Conservation (phyloP, 1,140 invertebrate genomes). For the Sweltsa coloradensis region DNA sequence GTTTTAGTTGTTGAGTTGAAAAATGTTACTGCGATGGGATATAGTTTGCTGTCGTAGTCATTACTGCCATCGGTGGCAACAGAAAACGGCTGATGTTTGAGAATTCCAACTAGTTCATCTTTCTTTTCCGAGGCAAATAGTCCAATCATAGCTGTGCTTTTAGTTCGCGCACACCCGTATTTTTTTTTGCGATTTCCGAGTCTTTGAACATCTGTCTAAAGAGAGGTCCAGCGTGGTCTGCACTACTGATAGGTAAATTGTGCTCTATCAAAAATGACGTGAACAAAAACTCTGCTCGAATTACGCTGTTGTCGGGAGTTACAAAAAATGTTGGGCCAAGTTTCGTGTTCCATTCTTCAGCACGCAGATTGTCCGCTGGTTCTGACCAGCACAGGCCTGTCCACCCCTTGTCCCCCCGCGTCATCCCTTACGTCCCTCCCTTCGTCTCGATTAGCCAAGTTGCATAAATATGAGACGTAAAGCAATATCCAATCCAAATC, state of each 20-base stretch:
- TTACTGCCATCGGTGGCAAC: neutral
- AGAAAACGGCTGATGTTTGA: neutral
- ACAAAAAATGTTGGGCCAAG: too few relatives aligned
- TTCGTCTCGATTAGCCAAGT: too few relatives aligned
- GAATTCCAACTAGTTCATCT: neutral
- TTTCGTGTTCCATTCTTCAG: too few relatives aligned
- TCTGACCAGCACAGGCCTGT: too few relatives aligned
- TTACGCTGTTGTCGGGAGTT: neutral
- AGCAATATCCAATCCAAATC: too few relatives aligned
- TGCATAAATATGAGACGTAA: too few relatives aligned
- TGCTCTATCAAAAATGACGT: neutral
- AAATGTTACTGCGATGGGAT: constrained; percentile 3
- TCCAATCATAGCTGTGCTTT: neutral
- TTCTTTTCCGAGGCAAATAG: neutral
- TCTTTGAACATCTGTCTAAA: neutral
- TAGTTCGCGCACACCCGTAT: neutral
- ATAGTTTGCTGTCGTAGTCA: neutral
- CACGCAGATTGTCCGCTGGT: too few relatives aligned
- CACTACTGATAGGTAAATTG: neutral
- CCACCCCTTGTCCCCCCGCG: too few relatives aligned
- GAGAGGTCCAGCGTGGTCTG: neutral
- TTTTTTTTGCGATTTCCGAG: constrained; percentile 1
- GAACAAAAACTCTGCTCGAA: constrained; percentile 2
- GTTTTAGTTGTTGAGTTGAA: neutral
- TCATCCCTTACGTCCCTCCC: too few relatives aligned